Percentiles rank a stretch among this genome's conserved stretches.
These are phyloP conservation scores for Sceloporus undulatus DNA, from an alignment of 2,113 vertebrate genomes.

Conservation along the genomic window DNA sequence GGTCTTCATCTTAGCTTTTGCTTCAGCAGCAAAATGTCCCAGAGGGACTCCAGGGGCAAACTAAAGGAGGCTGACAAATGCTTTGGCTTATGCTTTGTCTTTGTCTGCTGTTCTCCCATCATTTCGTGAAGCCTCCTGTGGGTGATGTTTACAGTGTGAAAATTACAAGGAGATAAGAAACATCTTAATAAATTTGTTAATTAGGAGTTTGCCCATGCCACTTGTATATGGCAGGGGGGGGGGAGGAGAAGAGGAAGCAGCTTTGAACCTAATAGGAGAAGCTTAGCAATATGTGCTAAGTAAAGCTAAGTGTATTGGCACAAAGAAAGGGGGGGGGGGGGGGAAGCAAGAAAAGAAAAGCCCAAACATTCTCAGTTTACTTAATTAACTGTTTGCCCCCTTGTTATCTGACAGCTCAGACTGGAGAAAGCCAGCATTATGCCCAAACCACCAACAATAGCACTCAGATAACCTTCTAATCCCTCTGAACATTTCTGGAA, in stretches of 20 bases:
- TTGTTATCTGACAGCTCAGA: slow-evolving; percentile 20
- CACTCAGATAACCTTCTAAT: slow-evolving; percentile 23
- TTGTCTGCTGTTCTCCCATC: background rate
- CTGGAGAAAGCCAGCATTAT: slow-evolving; percentile 13
- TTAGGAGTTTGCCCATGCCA: slow-evolving; percentile 18
- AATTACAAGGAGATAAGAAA: background rate
- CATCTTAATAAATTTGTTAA: background rate
- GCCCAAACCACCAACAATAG: background rate
- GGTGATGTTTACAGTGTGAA: background rate
- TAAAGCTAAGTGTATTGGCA: slow-evolving; percentile 7
- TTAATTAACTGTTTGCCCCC: slow-evolving; percentile 9
- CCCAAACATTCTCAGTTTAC: background rate
- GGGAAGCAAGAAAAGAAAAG: background rate
- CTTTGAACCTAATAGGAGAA: slow-evolving; percentile 25
- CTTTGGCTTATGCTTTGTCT: background rate
- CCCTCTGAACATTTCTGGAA: slow-evolving; percentile 4
- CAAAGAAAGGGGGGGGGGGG: too few species aligned
- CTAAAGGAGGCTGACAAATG: background rate
- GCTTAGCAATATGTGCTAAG: slow-evolving; percentile 39
- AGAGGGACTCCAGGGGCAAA: background rate
- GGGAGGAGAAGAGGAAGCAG: background rate
- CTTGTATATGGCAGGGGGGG: background rate
- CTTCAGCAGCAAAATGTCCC: background rate
- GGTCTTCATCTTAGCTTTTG: too few species aligned
- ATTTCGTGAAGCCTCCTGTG: background rate